Percentiles rank a stretch among this genome's conserved stretches.
Evolutionary conservation across 30 jellyfish, hydroid and myxozoan species (phyloP).

Genomic region (Aurelia sp.): DNA sequence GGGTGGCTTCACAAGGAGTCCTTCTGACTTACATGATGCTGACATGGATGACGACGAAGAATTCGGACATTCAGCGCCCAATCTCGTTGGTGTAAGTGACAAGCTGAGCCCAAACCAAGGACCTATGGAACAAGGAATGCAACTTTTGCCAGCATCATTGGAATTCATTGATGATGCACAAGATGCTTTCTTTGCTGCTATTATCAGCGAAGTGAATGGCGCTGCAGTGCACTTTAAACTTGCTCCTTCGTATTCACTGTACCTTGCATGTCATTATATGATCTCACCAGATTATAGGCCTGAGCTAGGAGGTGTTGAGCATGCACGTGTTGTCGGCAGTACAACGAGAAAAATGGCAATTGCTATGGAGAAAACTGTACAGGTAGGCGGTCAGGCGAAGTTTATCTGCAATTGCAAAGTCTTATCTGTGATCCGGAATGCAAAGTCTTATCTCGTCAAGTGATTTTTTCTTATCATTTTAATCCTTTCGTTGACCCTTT

Average conservation of each 20-base stretch:
- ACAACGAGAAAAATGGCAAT: slow-evolving; percentile 85
- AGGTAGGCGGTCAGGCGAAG: slow-evolving; percentile 41
- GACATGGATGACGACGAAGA: slow-evolving; percentile 34
- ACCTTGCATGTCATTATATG: slow-evolving; percentile 93
- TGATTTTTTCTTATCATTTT: no score
- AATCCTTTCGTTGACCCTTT: no score
- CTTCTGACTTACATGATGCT: slow-evolving; percentile 40
- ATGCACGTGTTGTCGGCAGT: slow-evolving; percentile 64
- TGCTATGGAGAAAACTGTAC: slow-evolving; percentile 87
- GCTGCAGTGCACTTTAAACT: slow-evolving; percentile 97
- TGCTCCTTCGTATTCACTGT: slow-evolving; percentile 99
- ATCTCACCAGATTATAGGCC: slow-evolving; percentile 87
- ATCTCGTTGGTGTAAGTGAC: slow-evolving; percentile 28
- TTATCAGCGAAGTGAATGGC: slow-evolving; percentile 96
- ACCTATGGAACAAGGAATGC: slow-evolving; percentile 44
- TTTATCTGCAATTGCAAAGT: no score
- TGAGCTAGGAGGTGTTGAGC: slow-evolving; percentile 82
- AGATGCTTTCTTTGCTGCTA: slow-evolving; percentile 97
- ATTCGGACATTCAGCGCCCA: slow-evolving; percentile 74
- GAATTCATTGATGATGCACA: slow-evolving; percentile 92
- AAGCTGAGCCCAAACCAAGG: slow-evolving; percentile 11
- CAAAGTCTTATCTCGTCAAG: no score
- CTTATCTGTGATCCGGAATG: no score
- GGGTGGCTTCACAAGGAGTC: slow-evolving; percentile 46
- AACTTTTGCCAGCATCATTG: slow-evolving; percentile 90